Percentiles rank a stretch among this genome's conserved stretches.
Evolutionary conservation across 2,113 vertebrate genomes (phyloP).

Genomic region (Chaetura pelagica): DNA sequence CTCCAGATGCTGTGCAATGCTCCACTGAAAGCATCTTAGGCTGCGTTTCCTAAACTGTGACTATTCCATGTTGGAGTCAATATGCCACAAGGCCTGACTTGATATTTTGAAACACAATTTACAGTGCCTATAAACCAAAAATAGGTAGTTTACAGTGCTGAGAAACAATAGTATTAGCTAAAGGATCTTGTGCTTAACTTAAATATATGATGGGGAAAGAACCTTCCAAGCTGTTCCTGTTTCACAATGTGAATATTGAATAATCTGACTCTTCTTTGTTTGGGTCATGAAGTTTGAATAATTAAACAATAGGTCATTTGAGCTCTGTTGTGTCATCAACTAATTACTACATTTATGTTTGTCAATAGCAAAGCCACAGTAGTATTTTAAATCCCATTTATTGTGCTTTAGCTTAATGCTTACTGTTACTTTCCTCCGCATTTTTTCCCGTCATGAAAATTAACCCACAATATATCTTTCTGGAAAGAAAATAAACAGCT

Average conservation of each 20-base stretch:
- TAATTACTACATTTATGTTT: conserved; percentile 76
- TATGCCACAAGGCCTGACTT: neutral
- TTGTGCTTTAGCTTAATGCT: conserved; percentile 66
- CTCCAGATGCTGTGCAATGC: neutral
- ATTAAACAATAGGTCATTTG: conserved; percentile 75
- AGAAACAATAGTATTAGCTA: neutral
- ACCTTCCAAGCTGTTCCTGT: neutral
- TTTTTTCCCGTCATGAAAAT: conserved; percentile 81
- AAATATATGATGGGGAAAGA: neutral
- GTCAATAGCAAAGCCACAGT: conserved; percentile 50
- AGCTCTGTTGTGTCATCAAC: conserved; percentile 74
- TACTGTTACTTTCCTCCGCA: conserved; percentile 71
- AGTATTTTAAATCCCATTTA: conserved; percentile 76
- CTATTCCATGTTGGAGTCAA: neutral
- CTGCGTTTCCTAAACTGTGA: neutral
- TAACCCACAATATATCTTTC: conserved; percentile 77
- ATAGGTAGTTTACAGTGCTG: neutral
- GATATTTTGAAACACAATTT: neutral
- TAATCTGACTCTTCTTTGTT: conserved; percentile 61
- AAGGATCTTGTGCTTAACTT: neutral
- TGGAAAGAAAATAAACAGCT: conserved; percentile 78
- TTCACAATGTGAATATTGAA: conserved; percentile 61
- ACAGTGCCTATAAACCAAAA: neutral
- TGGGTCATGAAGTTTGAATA: conserved; percentile 75
- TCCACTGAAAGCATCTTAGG: neutral